Evolutionary conservation across 2,797 vertebrate genomes (phyloP).

Genomic region (Eurystomus glaucurus): DNA sequence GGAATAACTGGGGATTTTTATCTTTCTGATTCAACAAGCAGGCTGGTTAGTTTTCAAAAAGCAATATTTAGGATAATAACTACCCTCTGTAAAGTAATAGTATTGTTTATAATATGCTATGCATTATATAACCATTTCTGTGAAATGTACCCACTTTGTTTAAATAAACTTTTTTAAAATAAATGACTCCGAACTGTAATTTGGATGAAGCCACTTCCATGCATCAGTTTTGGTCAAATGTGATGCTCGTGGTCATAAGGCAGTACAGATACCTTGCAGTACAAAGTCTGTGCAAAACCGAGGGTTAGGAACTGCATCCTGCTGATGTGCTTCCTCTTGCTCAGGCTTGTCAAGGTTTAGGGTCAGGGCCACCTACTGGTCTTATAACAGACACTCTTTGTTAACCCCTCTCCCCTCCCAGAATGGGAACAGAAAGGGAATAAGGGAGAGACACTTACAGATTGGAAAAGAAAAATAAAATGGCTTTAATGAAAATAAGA

Average conservation of each 20-base stretch:
- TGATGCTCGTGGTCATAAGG: not conserved
- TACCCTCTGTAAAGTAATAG: constrained; percentile 15
- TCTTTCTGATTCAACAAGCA: constrained; percentile 57
- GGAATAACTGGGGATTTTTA: constrained; percentile 62
- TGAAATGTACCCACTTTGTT: constrained; percentile 85
- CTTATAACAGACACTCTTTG: too few relatives aligned
- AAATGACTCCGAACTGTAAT: not conserved
- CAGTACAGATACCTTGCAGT: not conserved
- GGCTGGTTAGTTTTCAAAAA: constrained; percentile 66
- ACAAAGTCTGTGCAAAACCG: not conserved
- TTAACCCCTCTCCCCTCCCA: too few relatives aligned
- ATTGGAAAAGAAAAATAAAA: too few relatives aligned
- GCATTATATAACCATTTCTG: constrained; percentile 87
- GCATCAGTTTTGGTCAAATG: not conserved
- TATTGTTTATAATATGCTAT: constrained; percentile 71
- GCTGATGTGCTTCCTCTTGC: not conserved
- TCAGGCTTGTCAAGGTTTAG: too few relatives aligned
- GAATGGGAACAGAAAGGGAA: too few relatives aligned
- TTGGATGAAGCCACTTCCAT: not conserved
- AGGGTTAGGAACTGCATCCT: not conserved
- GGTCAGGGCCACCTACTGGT: too few relatives aligned
- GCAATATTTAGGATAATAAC: constrained; percentile 71
- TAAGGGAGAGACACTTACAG: too few relatives aligned
- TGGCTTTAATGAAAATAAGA: too few relatives aligned
- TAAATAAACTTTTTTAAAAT: constrained; percentile 73